Conservation (phyloP, 1,140 invertebrate genomes). For the Schlechtendalia chinensis region DNA sequence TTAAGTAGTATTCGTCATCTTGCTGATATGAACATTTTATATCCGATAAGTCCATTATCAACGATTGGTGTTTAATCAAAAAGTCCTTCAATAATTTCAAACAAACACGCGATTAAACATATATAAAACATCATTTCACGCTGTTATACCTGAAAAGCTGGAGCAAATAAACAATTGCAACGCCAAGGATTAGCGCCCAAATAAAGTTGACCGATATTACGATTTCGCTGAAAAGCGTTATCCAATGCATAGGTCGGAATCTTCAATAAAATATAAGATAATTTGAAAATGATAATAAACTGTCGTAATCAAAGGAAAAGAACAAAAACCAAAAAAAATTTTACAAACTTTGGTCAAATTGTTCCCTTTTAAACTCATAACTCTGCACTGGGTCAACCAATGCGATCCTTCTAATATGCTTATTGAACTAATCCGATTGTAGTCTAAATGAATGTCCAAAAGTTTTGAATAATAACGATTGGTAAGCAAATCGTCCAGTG, state of each 20-base stretch:
- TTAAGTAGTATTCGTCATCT: slow-evolving; percentile 62
- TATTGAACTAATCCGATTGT: slow-evolving; percentile 70
- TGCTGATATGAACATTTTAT: slow-evolving; percentile 64
- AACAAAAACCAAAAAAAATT: slow-evolving; percentile 50
- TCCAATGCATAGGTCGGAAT: slow-evolving; percentile 75
- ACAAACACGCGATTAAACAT: background rate
- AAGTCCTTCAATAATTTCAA: slow-evolving; percentile 59
- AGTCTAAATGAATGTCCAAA: slow-evolving; percentile 72
- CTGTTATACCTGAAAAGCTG: slow-evolving; percentile 65
- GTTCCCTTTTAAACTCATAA: slow-evolving; percentile 72
- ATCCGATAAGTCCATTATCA: slow-evolving; percentile 68
- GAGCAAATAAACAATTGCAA: slow-evolving; percentile 76
- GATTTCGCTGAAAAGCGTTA: slow-evolving; percentile 71
- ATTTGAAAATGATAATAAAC: too few species aligned
- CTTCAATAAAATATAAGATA: slow-evolving; percentile 57
- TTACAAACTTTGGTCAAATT: slow-evolving; percentile 65
- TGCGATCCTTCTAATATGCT: slow-evolving; percentile 71
- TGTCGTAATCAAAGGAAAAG: background rate
- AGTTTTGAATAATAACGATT: slow-evolving; percentile 67
- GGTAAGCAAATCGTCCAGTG: slow-evolving; percentile 63
- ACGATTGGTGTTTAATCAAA: slow-evolving; percentile 67
- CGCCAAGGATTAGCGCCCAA: slow-evolving; percentile 77
- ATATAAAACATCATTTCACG: background rate
- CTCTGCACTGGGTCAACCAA: slow-evolving; percentile 73
- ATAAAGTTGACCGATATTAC: slow-evolving; percentile 66